Conservation (phyloP, 2,888 invertebrate species). For the Macrophya alboannulata region DNA sequence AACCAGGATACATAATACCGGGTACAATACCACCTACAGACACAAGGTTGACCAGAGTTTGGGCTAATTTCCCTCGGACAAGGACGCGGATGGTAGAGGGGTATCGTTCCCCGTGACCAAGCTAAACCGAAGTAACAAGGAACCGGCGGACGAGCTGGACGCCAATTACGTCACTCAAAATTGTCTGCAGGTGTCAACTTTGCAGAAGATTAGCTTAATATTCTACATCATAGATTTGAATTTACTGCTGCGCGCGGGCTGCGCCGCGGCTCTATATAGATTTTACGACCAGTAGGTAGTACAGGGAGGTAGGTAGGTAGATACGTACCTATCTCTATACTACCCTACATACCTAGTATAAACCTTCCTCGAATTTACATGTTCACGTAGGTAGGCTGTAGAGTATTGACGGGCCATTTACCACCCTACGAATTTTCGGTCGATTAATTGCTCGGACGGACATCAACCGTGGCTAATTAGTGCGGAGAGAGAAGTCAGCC, state of each 20-base stretch:
- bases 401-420: conserved; percentile 47
- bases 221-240: background rate
- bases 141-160: background rate
- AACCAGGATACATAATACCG: background rate
- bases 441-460: conserved; percentile 36
- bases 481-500: conserved; percentile 12
- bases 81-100: background rate
- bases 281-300: background rate
- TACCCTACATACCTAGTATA: background rate
- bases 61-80: conserved; percentile 31
- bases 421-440: conserved; percentile 25
- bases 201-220: background rate
- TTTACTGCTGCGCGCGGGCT: background rate
- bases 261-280: background rate
- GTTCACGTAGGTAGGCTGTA: background rate
- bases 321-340: background rate
- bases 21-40: conserved; percentile 46
- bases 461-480: conserved; percentile 35
- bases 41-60: conserved; percentile 16
- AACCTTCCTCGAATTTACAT: conserved; percentile 20
- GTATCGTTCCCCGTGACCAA: conserved; percentile 1
- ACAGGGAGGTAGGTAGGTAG: background rate
- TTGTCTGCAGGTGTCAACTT: conserved; percentile 2
- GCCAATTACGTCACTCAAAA: background rate
- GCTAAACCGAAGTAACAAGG: conserved; percentile 21